These are phyloP conservation scores for Onychostoma macrolepis DNA, from an alignment of 2,113 vertebrate genomes.

Conservation along the genomic window DNA sequence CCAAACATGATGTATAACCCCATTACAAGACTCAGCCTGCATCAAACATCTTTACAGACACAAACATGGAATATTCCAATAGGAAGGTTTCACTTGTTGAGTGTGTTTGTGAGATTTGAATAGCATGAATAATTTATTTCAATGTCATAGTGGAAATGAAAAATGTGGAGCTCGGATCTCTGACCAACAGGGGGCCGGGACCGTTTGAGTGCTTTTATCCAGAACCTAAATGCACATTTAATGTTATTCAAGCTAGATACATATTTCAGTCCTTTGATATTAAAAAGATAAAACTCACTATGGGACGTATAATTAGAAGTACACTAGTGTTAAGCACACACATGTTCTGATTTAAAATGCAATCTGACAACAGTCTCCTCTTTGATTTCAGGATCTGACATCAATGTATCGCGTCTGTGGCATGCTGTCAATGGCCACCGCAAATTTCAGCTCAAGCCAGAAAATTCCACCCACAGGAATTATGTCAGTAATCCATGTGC, in stretches of 20 bases:
- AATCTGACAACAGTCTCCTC: background rate
- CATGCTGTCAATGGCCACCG: background rate
- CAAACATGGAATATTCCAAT: conserved; percentile 17
- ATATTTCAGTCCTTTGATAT: background rate
- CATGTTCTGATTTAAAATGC: background rate
- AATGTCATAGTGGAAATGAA: background rate
- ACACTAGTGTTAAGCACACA: background rate
- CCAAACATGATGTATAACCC: conserved; percentile 31
- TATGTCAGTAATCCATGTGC: background rate
- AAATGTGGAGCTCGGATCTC: background rate
- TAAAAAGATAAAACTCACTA: background rate
- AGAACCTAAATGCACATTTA: background rate
- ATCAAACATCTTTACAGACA: conserved; percentile 20
- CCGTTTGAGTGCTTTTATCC: background rate
- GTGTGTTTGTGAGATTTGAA: conserved; percentile 9
- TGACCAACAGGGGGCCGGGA: background rate
- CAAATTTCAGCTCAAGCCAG: background rate
- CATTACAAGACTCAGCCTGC: conserved; percentile 32
- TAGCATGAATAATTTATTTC: conserved; percentile 17
- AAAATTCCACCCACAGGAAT: conserved; percentile 1
- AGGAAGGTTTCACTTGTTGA: conserved; percentile 2
- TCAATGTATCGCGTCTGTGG: background rate
- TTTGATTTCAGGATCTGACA: background rate
- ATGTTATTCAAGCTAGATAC: background rate
- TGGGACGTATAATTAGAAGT: background rate